Evolutionary conservation across 2,113 vertebrate genomes (phyloP), one percentile per base, ranked within the genome.

Genomic region (Aepyceros melampus): DNA sequence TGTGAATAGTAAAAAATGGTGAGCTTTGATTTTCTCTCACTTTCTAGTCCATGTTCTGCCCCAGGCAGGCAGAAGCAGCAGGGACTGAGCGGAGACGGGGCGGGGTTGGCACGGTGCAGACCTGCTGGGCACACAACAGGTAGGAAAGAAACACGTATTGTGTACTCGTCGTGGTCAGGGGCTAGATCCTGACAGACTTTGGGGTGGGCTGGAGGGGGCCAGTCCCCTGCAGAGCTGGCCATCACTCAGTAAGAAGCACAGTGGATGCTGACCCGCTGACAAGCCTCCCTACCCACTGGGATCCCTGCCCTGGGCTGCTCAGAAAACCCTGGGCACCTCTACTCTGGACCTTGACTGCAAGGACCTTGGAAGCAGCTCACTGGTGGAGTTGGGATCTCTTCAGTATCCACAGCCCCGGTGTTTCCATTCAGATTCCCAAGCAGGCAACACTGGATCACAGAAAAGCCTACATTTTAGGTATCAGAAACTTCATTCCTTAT

Each of bases 91-190:
- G 1, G 5, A 23, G 16, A 33, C 56, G 1, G 14, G 16, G 36
- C 56, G 1, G 14, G 13, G 31, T 51, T 71, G 29, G 13, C 31
- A 9, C 10, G 0, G 23, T 0, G 11, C 51, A 60, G 16, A 53
- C 25, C 33, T 62, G 36, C 51, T 33, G 58, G 87, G 19, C 67
- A 29, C 19, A 15, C 11, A 15, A 2, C 27, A 83, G 55, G 29
- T 21, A 12, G 2, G 12, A 8, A 64, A 82, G 60, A 62, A 16
- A 47, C 45, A 60, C 5, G 7, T 19, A 12, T 29, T 56, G 21
- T n/a, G 14, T 83, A 13, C 31, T 55, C 7, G 0, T 49, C 4
- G 2, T 1, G 29, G 7, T 25, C 40, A 79, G 40, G 79, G 47
- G 25, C 64, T 2, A 47, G 58, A 55, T 23, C 17, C 4, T 33